Evolutionary conservation across 64 coral and sea anemone genomes (phyloP).

Genomic region (Stylophora pistillata): DNA sequence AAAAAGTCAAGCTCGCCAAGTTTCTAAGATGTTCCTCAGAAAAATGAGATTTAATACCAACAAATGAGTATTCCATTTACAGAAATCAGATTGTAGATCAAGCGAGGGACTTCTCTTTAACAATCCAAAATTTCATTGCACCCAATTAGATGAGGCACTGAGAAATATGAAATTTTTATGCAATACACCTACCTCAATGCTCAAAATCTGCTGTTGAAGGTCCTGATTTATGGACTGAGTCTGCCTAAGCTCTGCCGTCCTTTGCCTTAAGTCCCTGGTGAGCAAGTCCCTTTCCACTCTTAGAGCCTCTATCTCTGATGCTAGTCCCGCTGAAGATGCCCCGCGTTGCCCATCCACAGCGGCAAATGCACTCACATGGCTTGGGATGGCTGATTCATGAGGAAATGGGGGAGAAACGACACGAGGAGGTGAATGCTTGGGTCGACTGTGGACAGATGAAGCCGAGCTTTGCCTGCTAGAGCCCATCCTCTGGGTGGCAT

Average conservation of each 20-base stretch:
- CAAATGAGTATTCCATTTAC: background rate
- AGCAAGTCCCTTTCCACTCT: slow-evolving; percentile 37
- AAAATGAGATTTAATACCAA: too few relatives aligned
- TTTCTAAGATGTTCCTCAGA: too few relatives aligned
- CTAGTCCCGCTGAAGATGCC: background rate
- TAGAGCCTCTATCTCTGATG: slow-evolving; percentile 34
- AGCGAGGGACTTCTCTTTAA: background rate
- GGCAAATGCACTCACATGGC: slow-evolving; percentile 29
- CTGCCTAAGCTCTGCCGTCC: background rate
- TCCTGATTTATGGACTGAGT: slow-evolving; percentile 40
- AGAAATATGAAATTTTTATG: too few relatives aligned
- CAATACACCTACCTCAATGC: slow-evolving; percentile 50
- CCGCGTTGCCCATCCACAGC: slow-evolving; percentile 20
- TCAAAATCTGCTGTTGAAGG: slow-evolving; percentile 67
- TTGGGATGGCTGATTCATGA: slow-evolving; percentile 20
- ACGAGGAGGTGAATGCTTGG: background rate
- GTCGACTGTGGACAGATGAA: slow-evolving; percentile 9
- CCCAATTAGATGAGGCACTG: background rate
- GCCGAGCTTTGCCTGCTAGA: background rate
- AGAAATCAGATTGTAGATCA: background rate
- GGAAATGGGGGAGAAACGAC: slow-evolving; percentile 8
- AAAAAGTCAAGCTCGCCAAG: background rate
- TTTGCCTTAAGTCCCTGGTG: background rate
- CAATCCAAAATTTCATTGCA: background rate
- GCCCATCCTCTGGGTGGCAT: background rate